Evolutionary conservation across 2,888 invertebrate genomes (phyloP).

Genomic region (Eristalis intricaria): DNA sequence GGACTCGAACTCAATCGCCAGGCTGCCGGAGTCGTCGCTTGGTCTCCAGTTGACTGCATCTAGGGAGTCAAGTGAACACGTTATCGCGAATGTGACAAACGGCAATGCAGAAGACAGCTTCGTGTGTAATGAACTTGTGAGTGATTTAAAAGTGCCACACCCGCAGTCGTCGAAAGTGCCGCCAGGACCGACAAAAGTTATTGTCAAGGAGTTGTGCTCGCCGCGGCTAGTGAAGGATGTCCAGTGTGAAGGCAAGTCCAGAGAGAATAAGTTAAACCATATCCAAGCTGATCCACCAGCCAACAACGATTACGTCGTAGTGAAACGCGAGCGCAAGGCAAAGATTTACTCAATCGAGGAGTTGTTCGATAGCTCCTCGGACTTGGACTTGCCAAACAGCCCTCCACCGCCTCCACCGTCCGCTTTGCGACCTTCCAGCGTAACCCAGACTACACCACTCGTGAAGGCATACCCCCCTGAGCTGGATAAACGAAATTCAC

Average conservation of each 20-base stretch:
- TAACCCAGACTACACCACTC: neutral
- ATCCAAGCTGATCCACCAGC: neutral
- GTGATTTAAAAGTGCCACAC: neutral
- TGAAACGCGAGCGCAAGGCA: constrained; percentile 18
- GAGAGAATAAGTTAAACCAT: neutral
- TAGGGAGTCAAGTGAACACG: neutral
- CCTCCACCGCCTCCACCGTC: constrained; percentile 31
- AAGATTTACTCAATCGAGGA: constrained; percentile 19
- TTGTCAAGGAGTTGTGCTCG: neutral
- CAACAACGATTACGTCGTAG: neutral
- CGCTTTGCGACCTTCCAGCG: neutral
- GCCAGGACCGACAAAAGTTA: neutral
- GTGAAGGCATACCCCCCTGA: neutral
- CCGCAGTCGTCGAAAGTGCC: neutral
- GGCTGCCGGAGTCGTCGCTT: neutral
- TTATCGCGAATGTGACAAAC: neutral
- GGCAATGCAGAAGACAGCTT: neutral
- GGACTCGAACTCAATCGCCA: neutral
- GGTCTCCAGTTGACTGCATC: neutral
- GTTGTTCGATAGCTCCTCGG: constrained; percentile 59
- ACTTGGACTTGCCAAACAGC: constrained; percentile 42
- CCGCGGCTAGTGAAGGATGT: neutral
- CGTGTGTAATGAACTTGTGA: neutral
- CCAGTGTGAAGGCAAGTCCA: neutral
- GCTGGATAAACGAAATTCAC: neutral